Base-by-base conservation (phyloP, 1,140 invertebrate genomes). In the Chlorops oryzae region DNA sequence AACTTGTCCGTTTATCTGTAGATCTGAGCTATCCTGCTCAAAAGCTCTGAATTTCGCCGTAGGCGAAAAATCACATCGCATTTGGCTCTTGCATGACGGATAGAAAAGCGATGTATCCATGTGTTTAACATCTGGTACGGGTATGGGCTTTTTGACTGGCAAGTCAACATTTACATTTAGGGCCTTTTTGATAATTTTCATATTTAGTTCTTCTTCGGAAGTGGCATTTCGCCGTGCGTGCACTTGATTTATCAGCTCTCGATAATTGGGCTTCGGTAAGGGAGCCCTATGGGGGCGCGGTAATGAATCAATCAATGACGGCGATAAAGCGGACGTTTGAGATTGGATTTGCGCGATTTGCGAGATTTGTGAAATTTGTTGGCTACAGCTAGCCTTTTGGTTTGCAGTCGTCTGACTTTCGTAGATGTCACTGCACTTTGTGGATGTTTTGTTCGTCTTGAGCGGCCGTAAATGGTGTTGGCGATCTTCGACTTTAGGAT, bases 161-260 rank as follows among this genome's bases (percentile, higher is more conserved):
- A 38, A 27, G 22, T 28, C 48, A 4, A 57, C 23, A 20, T 65
- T 61, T 51, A 65, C 61, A 21, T 70, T 67, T 0, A 72, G 44
- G 0, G 69, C 65, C 41, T 66, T 67, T 35, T 72, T 67, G 13
- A 72, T 72, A 6, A 72, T 72, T 47, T 71, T 58, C 35, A 65
- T 41, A 51, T 72, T 71, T 1, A 64, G 40, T 40, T 72, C 69
- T 35, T 70, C 54, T 22, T 72, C 69, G 6, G 65, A 67, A 37
- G 59, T 58, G 12, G 66, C 61, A 22, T 58, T 70, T 5, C 63
- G 47, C 35, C 62, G 62, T 2, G 67, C 45, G 51, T 44, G 13
- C 25, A 65, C 56, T 12, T 65, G 61, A 18, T 68, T 63, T 37
- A 70, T 70, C 5, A 70, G 22, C 3, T 61, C 64, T 2, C 65